Conservation (phyloP, 2,888 invertebrate genomes). For the Dromius quadrimaculatus region DNA sequence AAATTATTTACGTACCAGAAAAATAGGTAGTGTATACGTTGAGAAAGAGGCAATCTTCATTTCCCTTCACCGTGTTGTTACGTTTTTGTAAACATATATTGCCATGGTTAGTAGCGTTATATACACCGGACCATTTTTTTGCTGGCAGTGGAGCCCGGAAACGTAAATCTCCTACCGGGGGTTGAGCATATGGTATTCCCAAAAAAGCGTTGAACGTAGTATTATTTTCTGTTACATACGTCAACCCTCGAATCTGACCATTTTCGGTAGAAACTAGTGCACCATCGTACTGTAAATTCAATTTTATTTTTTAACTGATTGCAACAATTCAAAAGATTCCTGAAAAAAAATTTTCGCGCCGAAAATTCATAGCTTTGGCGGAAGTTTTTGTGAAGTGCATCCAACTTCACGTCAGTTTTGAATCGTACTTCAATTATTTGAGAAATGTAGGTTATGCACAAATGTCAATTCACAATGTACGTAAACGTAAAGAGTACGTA, state of each 20-base stretch:
- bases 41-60: conserved; percentile 28
- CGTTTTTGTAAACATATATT: conserved; percentile 3
- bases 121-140: conserved; percentile 8
- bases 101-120: conserved; percentile 20
- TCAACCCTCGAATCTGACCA: conserved; percentile 2
- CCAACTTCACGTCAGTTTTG: too few species aligned
- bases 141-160: conserved; percentile 6
- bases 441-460: too few species aligned
- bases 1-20: background rate
- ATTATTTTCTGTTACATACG: conserved; percentile 4
- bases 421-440: too few species aligned
- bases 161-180: conserved; percentile 5
- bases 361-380: too few species aligned
- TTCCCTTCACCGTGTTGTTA: background rate
- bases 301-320: too few species aligned
- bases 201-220: background rate
- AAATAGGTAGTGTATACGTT: conserved; percentile 15
- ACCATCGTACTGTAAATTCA: conserved; percentile 1
- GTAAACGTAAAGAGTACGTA: too few species aligned
- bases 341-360: too few species aligned
- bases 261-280: background rate
- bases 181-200: conserved; percentile 12
- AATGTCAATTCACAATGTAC: too few species aligned
- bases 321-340: too few species aligned
- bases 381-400: too few species aligned